Evolutionary conservation across 2,113 vertebrate species (phyloP), one percentile per base, ranked within the genome.

Genomic region (Apaloderma vittatum): DNA sequence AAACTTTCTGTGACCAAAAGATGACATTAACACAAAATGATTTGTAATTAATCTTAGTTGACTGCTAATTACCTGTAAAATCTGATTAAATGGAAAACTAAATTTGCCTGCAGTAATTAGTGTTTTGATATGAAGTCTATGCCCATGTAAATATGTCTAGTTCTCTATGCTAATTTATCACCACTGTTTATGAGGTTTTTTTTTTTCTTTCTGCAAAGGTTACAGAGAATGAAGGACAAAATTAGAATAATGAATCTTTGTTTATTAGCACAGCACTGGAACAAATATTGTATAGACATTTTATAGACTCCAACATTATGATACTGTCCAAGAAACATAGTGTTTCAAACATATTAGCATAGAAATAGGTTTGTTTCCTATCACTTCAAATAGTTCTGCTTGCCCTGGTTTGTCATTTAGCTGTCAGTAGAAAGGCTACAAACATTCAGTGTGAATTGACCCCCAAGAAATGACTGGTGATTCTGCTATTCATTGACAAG

Each of bases 31-130:
- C 96, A 94, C 81, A 97, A 94, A 97, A 97, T 96, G 97, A 98
- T 92, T 96, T 94, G 90, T 95, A 98, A 98, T 98, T 98, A 97
- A 95, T 98, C 96, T 97, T 97, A 91, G 90, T 96, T 98, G 97
- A 95, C 97, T 94, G 97, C 93, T 98, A 98, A 98, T 98, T 98
- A 98, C 97, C 97, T 98, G 96, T 81, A 97, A 97, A 98, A 97
- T 97, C 97, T 97, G 97, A 98, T 98, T 97, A 98, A 96, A 96
- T 84, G 73, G 97, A 98, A 98, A 98, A 97, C 94, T 94, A 97
- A 98, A 98, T 98, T 98, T 97, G 93, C 97, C 93, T 97, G 55
- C 75, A 90, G 76, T 93, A 97, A 98, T 98, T 97, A 96, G 74
- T 91, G 90, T 96, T 97, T 97, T 45, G 36, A 57, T 97, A 95